Conservation (phyloP, 1,140 invertebrate species). For the Calycopis cecrops region DNA sequence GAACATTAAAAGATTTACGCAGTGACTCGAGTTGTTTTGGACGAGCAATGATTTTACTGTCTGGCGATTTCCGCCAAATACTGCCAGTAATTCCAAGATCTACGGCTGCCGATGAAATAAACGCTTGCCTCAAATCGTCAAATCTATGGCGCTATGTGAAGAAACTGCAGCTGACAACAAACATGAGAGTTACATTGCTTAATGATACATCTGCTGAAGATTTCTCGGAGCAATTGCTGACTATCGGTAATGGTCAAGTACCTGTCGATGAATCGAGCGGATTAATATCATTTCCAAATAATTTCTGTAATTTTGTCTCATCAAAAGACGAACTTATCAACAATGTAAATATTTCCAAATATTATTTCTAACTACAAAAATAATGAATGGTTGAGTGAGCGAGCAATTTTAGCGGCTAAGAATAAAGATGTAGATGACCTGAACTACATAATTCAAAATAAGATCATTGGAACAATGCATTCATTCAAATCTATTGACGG, state of each 20-base stretch:
- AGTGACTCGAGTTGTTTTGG: too few species aligned
- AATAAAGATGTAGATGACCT: too few species aligned
- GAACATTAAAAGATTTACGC: too few species aligned
- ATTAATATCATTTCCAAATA: constrained; percentile 40
- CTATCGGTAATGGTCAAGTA: constrained; percentile 47
- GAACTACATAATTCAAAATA: too few species aligned
- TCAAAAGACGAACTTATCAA: constrained; percentile 42
- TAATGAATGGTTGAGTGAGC: too few species aligned
- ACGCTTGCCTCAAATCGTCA: constrained; percentile 45
- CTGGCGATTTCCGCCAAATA: background rate
- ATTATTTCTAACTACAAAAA: too few species aligned
- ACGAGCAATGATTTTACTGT: too few species aligned
- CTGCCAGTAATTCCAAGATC: constrained; percentile 64
- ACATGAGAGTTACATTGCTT: constrained; percentile 30
- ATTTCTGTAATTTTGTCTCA: constrained; percentile 15
- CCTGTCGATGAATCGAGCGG: constrained; percentile 37
- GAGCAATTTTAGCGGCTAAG: too few species aligned
- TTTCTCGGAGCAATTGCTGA: constrained; percentile 28
- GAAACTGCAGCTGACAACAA: constrained; percentile 34
- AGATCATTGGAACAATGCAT: too few species aligned
- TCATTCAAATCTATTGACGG: too few species aligned
- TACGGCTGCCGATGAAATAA: constrained; percentile 67
- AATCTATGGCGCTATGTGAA: constrained; percentile 58
- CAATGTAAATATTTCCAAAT: too few species aligned
- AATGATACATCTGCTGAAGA: constrained; percentile 28